Conservation (phyloP, 2,888 invertebrate species). For the Ochropleura plecta region DNA sequence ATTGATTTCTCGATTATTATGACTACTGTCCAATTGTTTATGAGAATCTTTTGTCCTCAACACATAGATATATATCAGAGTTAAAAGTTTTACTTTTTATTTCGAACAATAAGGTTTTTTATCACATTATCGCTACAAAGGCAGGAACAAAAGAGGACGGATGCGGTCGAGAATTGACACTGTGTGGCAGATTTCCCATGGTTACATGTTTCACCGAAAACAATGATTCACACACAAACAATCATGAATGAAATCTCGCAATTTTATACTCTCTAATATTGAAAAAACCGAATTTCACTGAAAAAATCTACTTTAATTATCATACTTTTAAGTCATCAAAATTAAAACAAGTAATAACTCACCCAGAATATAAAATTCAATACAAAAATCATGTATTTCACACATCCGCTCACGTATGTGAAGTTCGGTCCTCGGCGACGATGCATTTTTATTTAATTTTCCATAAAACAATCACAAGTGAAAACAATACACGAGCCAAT, state of each 20-base stretch:
- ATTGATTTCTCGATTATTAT: conserved; percentile 16
- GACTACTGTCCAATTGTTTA: not conserved
- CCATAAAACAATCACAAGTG: conserved; percentile 44
- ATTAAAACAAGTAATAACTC: conserved; percentile 80
- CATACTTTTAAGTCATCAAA: not conserved
- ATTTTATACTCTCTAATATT: conserved; percentile 15
- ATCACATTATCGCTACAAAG: conserved; percentile 56
- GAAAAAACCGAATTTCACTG: conserved; percentile 7
- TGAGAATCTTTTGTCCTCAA: conserved; percentile 5
- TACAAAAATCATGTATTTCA: conserved; percentile 97
- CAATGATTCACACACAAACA: conserved; percentile 72
- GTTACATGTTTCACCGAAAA: conserved; percentile 53
- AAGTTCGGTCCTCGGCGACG: conserved; percentile 93
- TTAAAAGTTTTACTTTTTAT: not conserved
- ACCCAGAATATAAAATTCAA: conserved; percentile 98
- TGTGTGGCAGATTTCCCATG: conserved; percentile 49
- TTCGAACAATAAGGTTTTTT: conserved; percentile 52
- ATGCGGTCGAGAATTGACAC: conserved; percentile 50
- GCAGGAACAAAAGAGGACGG: conserved; percentile 62
- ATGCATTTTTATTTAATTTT: conserved; percentile 85
- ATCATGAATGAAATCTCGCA: conserved; percentile 56
- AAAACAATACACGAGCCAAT: conserved; percentile 34
- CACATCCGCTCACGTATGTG: conserved; percentile 96
- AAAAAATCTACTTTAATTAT: not conserved
- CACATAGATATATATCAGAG: not conserved